A percentile compares a stretch with the other conserved stretches of the same genome.
Conservation (phyloP, 2,797 vertebrate species). For the Karalla daura region DNA sequence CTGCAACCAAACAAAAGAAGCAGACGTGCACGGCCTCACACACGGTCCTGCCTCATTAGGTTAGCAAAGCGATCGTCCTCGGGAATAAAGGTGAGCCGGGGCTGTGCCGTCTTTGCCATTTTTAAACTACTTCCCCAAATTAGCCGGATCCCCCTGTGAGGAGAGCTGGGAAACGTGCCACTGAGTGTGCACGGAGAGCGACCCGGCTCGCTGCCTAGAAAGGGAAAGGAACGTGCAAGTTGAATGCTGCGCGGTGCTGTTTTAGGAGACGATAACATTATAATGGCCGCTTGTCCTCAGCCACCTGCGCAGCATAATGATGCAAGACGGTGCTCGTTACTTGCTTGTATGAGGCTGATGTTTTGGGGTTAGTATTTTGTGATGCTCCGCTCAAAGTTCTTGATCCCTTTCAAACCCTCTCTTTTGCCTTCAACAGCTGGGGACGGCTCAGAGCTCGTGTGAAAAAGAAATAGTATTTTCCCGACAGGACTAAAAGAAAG, state of each 20-base stretch:
- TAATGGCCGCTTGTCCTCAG: conserved; percentile 15
- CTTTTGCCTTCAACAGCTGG: not conserved
- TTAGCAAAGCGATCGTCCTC: conserved; percentile 49
- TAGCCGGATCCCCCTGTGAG: conserved; percentile 54
- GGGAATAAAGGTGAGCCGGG: conserved; percentile 49
- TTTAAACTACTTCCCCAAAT: conserved; percentile 63
- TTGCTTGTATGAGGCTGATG: conserved; percentile 8
- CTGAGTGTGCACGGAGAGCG: conserved; percentile 25
- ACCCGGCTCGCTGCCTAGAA: conserved; percentile 28
- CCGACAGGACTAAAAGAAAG: conserved; percentile 5
- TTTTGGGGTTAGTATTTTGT: conserved; percentile 6
- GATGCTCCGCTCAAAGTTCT: not conserved
- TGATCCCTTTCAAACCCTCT: not conserved
- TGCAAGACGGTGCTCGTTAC: conserved; percentile 27
- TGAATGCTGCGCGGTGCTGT: not conserved
- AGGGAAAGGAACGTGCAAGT: conserved; percentile 10
- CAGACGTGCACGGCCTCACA: conserved; percentile 7
- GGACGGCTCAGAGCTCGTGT: conserved; percentile 20
- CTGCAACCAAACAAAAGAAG: conserved; percentile 31
- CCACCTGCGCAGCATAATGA: conserved; percentile 21
- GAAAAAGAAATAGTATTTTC: conserved; percentile 26
- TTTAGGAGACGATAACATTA: conserved; percentile 9
- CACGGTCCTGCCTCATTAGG: conserved; percentile 57
- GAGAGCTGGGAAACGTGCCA: conserved; percentile 32
- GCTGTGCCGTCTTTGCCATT: conserved; percentile 51